These are phyloP conservation scores for Decapterus maruadsi DNA, from an alignment of 2,797 vertebrate species.

Conservation along the genomic window DNA sequence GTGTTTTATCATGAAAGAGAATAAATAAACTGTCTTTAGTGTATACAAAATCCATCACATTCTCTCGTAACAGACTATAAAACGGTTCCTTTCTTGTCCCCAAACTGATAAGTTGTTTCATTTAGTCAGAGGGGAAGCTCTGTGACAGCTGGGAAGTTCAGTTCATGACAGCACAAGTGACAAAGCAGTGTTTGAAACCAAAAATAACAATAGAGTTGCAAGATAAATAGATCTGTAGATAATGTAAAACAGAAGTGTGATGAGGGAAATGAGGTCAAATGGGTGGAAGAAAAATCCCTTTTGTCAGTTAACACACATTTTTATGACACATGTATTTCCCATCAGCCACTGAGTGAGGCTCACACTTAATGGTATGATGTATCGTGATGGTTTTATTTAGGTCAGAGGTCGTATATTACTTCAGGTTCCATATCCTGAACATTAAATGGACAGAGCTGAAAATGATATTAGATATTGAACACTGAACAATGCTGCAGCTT, in stretches of 20 bases:
- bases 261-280: slow-evolving; percentile 6
- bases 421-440: neutral
- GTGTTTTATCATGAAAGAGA: slow-evolving; percentile 53
- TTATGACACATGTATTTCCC: neutral
- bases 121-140: slow-evolving; percentile 14
- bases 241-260: slow-evolving; percentile 2
- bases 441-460: slow-evolving; percentile 2
- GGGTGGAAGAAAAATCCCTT: neutral
- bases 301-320: neutral
- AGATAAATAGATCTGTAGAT: neutral
- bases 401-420: slow-evolving; percentile 10
- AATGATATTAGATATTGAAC: neutral
- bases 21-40: slow-evolving; percentile 42
- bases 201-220: slow-evolving; percentile 11
- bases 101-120: slow-evolving; percentile 35
- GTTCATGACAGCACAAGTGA: slow-evolving; percentile 3
- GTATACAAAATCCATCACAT: slow-evolving; percentile 33
- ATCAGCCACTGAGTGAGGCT: slow-evolving; percentile 16
- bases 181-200: neutral
- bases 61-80: slow-evolving; percentile 27
- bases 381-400: slow-evolving; percentile 19
- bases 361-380: neutral
- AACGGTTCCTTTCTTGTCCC: slow-evolving; percentile 23
- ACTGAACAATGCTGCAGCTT: neutral
- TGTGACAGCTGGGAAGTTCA: neutral